phyloP scores from a whole-genome alignment of 2,888 invertebrate species.

The Nomada ruficornis region DNA sequence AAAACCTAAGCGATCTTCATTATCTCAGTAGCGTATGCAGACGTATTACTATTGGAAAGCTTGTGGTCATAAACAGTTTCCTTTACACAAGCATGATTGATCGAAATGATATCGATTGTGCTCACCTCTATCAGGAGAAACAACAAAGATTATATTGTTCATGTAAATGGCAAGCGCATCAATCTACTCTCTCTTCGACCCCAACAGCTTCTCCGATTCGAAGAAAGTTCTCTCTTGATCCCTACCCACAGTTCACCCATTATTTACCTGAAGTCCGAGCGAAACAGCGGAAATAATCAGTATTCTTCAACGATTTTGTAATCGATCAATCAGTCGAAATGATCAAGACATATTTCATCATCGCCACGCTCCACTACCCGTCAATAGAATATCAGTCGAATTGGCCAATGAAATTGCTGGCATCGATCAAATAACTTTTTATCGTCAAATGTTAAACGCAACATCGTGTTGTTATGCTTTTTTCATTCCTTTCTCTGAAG shows the following conservation, averaged over 20 bases:
- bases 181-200: slow-evolving; percentile 30
- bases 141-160: background rate
- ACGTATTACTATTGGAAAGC: too few species aligned
- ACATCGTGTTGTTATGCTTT: too few species aligned
- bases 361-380: slow-evolving; percentile 13
- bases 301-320: slow-evolving; percentile 59
- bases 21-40: too few species aligned
- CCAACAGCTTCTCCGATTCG: slow-evolving; percentile 47
- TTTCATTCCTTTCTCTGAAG: too few species aligned
- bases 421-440: background rate
- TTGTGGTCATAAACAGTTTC: too few species aligned
- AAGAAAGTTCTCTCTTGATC: slow-evolving; percentile 52
- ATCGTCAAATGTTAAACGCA: background rate
- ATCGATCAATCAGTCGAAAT: slow-evolving; percentile 44
- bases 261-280: slow-evolving; percentile 37
- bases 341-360: slow-evolving; percentile 38
- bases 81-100: too few species aligned
- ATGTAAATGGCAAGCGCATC: slow-evolving; percentile 6
- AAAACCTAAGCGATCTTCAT: too few species aligned
- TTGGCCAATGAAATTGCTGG: slow-evolving; percentile 18
- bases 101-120: background rate
- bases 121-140: background rate
- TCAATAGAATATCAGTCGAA: slow-evolving; percentile 54
- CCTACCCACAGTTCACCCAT: slow-evolving; percentile 7
- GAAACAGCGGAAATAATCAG: slow-evolving; percentile 19